These are phyloP conservation scores for Campaea margaritaria DNA, from an alignment of 2,888 invertebrate genomes.

Conservation along the genomic window DNA sequence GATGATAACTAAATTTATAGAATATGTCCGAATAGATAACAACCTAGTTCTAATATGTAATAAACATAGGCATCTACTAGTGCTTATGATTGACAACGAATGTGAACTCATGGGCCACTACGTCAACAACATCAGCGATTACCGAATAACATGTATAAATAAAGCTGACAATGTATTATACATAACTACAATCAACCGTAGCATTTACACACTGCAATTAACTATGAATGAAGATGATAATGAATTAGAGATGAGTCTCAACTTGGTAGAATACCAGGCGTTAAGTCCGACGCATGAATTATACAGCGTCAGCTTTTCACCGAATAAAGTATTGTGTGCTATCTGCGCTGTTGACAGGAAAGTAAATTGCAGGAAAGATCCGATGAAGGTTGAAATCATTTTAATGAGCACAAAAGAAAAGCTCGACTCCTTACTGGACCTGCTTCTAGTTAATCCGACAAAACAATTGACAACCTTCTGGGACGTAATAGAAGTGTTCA, in stretches of 20 bases:
- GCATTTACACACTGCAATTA: slow-evolving; percentile 59
- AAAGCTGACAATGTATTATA: slow-evolving; percentile 50
- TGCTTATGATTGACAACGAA: slow-evolving; percentile 56
- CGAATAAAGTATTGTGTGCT: slow-evolving; percentile 57
- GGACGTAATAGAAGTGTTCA: slow-evolving; percentile 68
- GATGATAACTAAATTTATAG: slow-evolving; percentile 59
- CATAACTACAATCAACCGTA: slow-evolving; percentile 60
- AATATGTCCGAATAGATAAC: slow-evolving; percentile 48
- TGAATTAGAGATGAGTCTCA: slow-evolving; percentile 39
- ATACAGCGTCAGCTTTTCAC: slow-evolving; percentile 57
- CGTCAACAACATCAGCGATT: slow-evolving; percentile 67
- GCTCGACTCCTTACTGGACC: slow-evolving; percentile 47
- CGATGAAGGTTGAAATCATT: slow-evolving; percentile 57
- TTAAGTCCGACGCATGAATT: slow-evolving; percentile 55
- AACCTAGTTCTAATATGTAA: slow-evolving; percentile 60
- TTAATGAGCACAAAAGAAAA: slow-evolving; percentile 50
- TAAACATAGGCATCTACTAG: slow-evolving; percentile 72
- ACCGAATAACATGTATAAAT: slow-evolving; percentile 61
- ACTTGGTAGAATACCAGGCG: slow-evolving; percentile 56
- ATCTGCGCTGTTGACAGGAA: slow-evolving; percentile 58
- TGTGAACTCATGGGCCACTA: slow-evolving; percentile 56
- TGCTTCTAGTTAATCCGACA: slow-evolving; percentile 60
- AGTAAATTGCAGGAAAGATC: slow-evolving; percentile 59
- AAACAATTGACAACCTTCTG: slow-evolving; percentile 60
- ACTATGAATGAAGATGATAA: slow-evolving; percentile 16